Base-by-base conservation (phyloP, 1,140 invertebrate species). In the Lasaia peninsularis region DNA sequence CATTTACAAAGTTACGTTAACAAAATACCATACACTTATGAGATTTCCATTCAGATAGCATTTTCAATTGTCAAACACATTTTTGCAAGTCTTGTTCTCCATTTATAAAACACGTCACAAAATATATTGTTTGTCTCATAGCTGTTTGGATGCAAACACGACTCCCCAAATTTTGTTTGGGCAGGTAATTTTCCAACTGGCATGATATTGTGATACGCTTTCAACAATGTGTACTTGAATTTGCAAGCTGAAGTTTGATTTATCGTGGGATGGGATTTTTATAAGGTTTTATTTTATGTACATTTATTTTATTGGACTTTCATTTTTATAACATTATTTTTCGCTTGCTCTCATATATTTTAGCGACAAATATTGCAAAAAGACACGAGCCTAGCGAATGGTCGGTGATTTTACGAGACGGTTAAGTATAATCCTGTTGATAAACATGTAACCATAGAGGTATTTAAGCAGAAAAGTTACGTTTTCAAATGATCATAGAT, bases 111-210 rank as follows among this genome's bases (percentile, higher is more conserved):
- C 16, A 40, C 40, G 40, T 21, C 40, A 3, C 18, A 44, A 44
- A 44, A 44, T 44, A 20, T 44, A 48, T 48, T 48, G 40, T 48
- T 48, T 48, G 40, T 20, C 16, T 20, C 18, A 16, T 16, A 48
- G 9, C 16, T 48, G 20, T 20, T 48, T 48, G 40, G 20, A 48
- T 48, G 40, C 40, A 48, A 20, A 48, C 40, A 48, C 16, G 40
- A n/a, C 11, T 48, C 14, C 40, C 20, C 40, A 48, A 48, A 48
- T 48, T 48, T 21, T 48, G 40, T 48, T 21, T 20, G 40, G 18
- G 40, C 40, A 48, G 40, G 40, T 48, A 48, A 48, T 48, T 48
- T 48, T 48, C 40, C 40, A 11, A 48, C 40, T 48, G 40, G 40
- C 40, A 48, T 48, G 16, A 48, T 48, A 48, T 18, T 48, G 40